phyloP scores from a whole-genome alignment of 2,113 vertebrate genomes.

The Pardalotus punctatus region DNA sequence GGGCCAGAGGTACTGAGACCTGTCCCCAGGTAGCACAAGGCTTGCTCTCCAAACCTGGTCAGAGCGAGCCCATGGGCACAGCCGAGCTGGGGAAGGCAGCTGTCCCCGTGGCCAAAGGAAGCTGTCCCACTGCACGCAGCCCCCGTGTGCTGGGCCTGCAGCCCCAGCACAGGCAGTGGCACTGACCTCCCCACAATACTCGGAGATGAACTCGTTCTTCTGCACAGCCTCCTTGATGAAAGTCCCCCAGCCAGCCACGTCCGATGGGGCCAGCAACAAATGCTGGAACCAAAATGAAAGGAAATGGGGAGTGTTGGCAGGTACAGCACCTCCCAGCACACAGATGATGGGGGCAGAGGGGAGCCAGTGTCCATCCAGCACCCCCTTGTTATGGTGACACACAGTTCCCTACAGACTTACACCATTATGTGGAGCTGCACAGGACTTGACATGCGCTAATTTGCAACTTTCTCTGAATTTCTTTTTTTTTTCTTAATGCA shows the following conservation, averaged over 20 bases:
- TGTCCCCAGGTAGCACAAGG: background rate
- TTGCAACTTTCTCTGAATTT: background rate
- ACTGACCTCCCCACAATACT: constrained; percentile 96
- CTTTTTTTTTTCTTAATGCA: background rate
- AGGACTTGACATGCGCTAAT: background rate
- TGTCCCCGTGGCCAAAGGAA: fast-evolving
- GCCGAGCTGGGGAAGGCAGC: fast-evolving
- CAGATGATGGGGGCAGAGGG: background rate
- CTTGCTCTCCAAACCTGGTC: background rate
- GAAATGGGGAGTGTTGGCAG: background rate
- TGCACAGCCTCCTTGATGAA: constrained; percentile 98
- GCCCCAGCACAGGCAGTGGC: background rate
- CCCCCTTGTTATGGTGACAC: background rate
- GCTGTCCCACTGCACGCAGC: background rate
- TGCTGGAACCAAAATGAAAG: constrained; percentile 75
- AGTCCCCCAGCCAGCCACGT: constrained; percentile 96
- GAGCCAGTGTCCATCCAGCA: background rate
- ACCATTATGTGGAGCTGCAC: background rate
- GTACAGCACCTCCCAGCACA: background rate
- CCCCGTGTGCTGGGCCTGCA: fast-evolving
- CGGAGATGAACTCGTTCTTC: constrained; percentile 98
- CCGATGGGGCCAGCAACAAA: constrained; percentile 91
- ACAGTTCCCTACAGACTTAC: background rate
- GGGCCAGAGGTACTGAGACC: background rate
- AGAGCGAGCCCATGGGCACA: fast-evolving